These are phyloP conservation scores for Sylvicapra grimmia DNA, from an alignment of 2,113 vertebrate genomes.

Conservation along the genomic window DNA sequence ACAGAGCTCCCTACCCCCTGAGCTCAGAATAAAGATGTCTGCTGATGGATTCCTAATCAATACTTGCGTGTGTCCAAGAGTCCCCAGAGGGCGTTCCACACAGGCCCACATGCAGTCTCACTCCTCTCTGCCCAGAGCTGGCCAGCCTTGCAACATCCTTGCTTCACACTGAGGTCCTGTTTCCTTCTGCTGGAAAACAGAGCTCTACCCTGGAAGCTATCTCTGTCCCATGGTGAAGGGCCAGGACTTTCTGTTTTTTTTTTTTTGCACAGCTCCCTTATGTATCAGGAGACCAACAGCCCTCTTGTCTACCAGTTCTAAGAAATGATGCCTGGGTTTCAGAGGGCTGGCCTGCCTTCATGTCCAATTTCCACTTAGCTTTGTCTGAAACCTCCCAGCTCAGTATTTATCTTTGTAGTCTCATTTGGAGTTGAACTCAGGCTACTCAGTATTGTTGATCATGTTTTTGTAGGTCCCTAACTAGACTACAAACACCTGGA, in stretches of 20 bases:
- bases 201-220: not conserved
- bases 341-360: not conserved
- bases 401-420: not conserved
- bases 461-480: slow-evolving; percentile 39
- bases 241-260: not conserved
- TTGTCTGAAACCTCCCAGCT: not conserved
- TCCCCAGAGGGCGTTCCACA: not conserved
- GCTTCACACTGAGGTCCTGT: not conserved
- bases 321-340: not conserved
- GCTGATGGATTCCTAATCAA: not conserved
- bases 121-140: not conserved
- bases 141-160: not conserved
- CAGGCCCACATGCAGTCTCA: no score
- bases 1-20: not conserved
- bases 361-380: not conserved
- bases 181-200: not conserved
- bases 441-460: slow-evolving; percentile 35
- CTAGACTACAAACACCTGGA: slow-evolving; percentile 48
- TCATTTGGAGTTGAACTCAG: slow-evolving; percentile 24
- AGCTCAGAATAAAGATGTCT: not conserved
- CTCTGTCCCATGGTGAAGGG: not conserved
- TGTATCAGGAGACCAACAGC: not conserved
- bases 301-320: not conserved
- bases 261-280: not conserved
- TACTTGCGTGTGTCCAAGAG: not conserved